Evolutionary conservation across 2,113 vertebrate genomes (phyloP).

Genomic region (Martes martes): DNA sequence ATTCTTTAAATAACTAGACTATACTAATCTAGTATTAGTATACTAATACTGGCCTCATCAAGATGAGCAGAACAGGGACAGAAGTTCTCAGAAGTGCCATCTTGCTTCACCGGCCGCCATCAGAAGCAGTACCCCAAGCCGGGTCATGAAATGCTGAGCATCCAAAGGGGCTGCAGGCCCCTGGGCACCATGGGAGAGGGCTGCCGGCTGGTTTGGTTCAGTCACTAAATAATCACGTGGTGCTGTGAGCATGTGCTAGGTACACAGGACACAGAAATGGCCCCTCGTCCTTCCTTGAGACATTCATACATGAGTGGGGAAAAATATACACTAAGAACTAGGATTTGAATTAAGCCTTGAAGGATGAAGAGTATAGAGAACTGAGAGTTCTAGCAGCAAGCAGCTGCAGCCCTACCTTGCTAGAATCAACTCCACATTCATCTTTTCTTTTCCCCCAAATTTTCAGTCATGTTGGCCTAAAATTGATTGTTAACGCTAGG

Average conservation of each 20-base stretch:
- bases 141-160: background rate
- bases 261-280: background rate
- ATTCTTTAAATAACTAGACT: background rate
- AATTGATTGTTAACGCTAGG: background rate
- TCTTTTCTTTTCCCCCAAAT: background rate
- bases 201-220: background rate
- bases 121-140: background rate
- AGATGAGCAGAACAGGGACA: background rate
- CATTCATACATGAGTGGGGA: background rate
- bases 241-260: background rate
- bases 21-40: background rate
- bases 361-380: background rate
- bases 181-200: too few species aligned
- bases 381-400: fast-evolving
- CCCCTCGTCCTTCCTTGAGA: background rate
- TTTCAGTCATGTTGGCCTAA: background rate
- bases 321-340: background rate
- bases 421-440: background rate
- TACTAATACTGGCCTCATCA: background rate
- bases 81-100: background rate
- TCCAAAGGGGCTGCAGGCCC: background rate
- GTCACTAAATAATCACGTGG: background rate
- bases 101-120: background rate
- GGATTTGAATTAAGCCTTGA: background rate
- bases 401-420: too few species aligned